Evolutionary conservation across 2,113 vertebrate genomes (phyloP).

Genomic region (Platycercus adscitus): DNA sequence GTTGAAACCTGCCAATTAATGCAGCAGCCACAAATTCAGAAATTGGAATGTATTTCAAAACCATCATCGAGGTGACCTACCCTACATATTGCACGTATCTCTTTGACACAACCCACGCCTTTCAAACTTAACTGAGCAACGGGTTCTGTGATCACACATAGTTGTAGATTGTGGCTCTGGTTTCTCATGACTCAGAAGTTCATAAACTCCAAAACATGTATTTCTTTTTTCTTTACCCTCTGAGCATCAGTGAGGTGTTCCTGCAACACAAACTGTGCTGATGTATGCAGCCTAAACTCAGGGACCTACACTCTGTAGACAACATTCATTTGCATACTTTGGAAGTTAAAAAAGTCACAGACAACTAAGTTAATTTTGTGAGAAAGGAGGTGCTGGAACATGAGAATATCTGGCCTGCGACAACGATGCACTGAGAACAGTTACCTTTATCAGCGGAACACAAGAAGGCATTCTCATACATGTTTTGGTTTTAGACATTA

Average conservation of each 20-base stretch:
- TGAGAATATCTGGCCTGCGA: neutral
- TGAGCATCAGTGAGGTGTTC: neutral
- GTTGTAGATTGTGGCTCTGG: neutral
- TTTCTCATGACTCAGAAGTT: conserved; percentile 13
- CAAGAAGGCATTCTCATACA: neutral
- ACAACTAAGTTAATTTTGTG: neutral
- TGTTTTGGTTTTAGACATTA: neutral
- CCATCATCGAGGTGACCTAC: conserved; percentile 29
- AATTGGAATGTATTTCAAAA: neutral
- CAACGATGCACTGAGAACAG: neutral
- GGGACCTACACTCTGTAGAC: neutral
- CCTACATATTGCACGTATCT: neutral
- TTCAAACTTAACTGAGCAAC: conserved; percentile 50
- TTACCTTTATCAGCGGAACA: neutral
- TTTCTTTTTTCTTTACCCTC: neutral
- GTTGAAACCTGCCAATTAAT: neutral
- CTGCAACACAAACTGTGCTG: neutral
- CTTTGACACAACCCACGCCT: conserved; percentile 31
- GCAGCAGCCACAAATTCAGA: neutral
- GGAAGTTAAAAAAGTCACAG: neutral
- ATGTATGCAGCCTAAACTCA: neutral
- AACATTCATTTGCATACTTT: neutral
- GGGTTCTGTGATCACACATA: conserved; percentile 38
- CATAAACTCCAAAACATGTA: neutral
- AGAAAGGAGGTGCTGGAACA: neutral